Conservation (phyloP, 2,113 vertebrate genomes). For the Phoxinus phoxinus region DNA sequence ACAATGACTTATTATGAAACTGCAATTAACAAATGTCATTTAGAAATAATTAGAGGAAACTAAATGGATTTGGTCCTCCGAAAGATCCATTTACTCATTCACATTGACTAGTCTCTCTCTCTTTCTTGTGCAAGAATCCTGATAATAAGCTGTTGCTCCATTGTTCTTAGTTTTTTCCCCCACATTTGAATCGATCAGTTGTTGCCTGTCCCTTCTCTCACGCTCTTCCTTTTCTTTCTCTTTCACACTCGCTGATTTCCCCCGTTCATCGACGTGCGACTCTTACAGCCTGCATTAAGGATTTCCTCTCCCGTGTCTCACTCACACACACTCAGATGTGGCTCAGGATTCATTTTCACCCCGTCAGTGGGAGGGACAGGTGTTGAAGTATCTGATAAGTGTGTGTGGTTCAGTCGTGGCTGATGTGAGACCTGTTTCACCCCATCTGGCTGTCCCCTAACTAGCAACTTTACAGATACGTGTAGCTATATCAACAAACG, state of each 20-base stretch:
- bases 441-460: neutral
- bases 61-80: neutral
- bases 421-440: neutral
- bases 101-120: conserved; percentile 5
- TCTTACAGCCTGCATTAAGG: conserved; percentile 14
- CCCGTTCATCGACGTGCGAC: neutral
- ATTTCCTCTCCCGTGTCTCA: conserved; percentile 3
- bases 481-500: neutral
- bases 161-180: neutral
- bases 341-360: conserved; percentile 52
- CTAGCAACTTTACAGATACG: neutral
- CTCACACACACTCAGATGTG: conserved; percentile 34
- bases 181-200: neutral
- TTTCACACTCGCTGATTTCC: conserved; percentile 44
- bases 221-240: neutral
- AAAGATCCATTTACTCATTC: neutral
- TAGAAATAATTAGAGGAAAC: neutral
- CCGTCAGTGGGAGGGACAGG: conserved; percentile 38
- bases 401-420: conserved; percentile 29
- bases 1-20: neutral
- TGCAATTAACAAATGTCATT: neutral
- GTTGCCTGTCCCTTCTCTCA: neutral
- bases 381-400: conserved; percentile 48
- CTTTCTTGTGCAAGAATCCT: neutral
- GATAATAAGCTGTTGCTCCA: neutral